These are phyloP conservation scores for Dascillus cervinus DNA, from an alignment of 2,888 invertebrate genomes.

Conservation along the genomic window DNA sequence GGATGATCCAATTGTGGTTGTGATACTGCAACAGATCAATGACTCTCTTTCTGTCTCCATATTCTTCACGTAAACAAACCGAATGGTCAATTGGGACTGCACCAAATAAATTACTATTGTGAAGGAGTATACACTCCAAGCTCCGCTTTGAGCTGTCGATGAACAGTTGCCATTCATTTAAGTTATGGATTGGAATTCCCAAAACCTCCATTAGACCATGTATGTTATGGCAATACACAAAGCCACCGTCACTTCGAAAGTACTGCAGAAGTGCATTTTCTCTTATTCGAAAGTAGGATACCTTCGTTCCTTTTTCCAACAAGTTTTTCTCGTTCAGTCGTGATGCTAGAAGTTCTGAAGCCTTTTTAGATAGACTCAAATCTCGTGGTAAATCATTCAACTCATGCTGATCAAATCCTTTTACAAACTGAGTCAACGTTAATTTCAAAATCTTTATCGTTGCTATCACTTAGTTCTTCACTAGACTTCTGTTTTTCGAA, in stretches of 20 bases:
- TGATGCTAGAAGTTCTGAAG: too few species aligned
- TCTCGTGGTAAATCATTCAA: constrained; percentile 16
- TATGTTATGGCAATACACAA: constrained; percentile 8
- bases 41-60: constrained; percentile 8
- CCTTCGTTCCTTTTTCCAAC: constrained; percentile 8
- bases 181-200: constrained; percentile 5
- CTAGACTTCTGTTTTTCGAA: neutral
- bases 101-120: constrained; percentile 11
- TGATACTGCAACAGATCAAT: constrained; percentile 8
- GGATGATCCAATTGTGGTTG: too few species aligned
- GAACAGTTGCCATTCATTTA: constrained; percentile 11
- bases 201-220: constrained; percentile 5
- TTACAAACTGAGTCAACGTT: constrained; percentile 2
- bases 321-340: constrained; percentile 15
- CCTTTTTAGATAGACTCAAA: constrained; percentile 14
- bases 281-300: constrained; percentile 8
- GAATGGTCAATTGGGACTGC: constrained; percentile 13
- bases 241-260: constrained; percentile 6
- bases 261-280: constrained; percentile 6
- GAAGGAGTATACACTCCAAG: constrained; percentile 12
- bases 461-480: too few species aligned
- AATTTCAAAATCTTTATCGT: constrained; percentile 7
- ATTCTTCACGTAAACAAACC: constrained; percentile 6
- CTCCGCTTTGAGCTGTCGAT: constrained; percentile 14
- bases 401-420: constrained; percentile 8